Conservation (phyloP, 2,888 invertebrate species). For the Leptinotarsa juncta region DNA sequence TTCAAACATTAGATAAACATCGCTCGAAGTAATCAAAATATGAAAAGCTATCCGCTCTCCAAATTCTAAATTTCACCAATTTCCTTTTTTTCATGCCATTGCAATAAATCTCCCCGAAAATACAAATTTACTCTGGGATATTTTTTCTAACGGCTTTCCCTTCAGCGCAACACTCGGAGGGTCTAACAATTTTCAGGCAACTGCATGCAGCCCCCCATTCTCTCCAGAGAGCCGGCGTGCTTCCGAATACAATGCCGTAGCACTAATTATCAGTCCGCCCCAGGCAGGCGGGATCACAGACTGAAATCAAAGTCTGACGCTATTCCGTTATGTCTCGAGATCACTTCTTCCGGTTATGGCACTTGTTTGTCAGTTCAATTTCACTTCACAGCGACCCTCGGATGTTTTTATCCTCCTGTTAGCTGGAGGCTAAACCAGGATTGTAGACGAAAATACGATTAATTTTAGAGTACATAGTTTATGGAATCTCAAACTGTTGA, state of each 20-base stretch:
- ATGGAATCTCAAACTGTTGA: neutral
- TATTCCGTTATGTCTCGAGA: constrained; percentile 28
- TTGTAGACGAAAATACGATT: neutral
- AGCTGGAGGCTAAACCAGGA: constrained; percentile 3
- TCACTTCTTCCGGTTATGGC: constrained; percentile 35
- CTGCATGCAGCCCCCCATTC: constrained; percentile 6
- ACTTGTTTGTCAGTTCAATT: constrained; percentile 37
- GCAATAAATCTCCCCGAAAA: neutral
- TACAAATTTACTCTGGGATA: neutral
- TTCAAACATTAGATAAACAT: too few relatives aligned
- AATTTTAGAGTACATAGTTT: neutral
- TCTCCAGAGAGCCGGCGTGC: constrained; percentile 47
- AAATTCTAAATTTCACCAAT: neutral
- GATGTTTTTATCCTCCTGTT: constrained; percentile 27
- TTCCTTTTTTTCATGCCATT: neutral
- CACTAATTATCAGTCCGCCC: constrained; percentile 49
- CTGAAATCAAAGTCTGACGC: constrained; percentile 19
- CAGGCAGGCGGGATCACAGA: constrained; percentile 32
- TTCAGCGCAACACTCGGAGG: neutral
- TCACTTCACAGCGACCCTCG: constrained; percentile 28
- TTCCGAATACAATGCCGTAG: constrained; percentile 50
- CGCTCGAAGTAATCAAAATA: neutral
- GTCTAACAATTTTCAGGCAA: constrained; percentile 22
- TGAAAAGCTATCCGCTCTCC: neutral
- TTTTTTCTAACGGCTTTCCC: constrained; percentile 4